Evolutionary conservation across 2,888 invertebrate genomes (phyloP), one percentile per base, ranked within the genome.

Genomic region (Hylaea fasciaria): DNA sequence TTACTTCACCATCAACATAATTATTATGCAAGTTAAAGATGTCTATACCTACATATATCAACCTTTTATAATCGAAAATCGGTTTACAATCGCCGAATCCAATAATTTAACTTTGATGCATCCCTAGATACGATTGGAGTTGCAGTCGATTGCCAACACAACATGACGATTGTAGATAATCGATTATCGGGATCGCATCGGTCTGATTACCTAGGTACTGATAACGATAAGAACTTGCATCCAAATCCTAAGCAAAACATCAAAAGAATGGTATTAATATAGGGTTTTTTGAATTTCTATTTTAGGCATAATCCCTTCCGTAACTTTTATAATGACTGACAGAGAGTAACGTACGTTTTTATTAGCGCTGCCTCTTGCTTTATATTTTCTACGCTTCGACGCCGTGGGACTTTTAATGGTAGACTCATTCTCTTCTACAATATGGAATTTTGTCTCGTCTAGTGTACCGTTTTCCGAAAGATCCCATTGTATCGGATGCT

Each of bases 401-500:
- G 80, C 68, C 51, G 75, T 55, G 11, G 76, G 60, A 3, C 78
- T 35, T 28, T 66, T 57, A 12, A 35, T 48, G 35, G 43, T 11
- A 17, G 46, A 13, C 32, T 32, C 57, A 16, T 39, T 29, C 0
- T 52, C 49, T 29, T 83, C 82, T 13, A 80, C 83, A 45, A 78
- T 67, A 35, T 74, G 73, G 50, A 83, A 77, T 54, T 74, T 73
- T 0, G 84, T 62, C 11, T 87, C 86, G 28, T 89, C 86, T 59
- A 88, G 74, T 29, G 76, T 82, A 41, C 86, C 87, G 70, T 80
- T 89, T 65, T 88, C 85, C 41, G 85, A 74, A 39, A 92, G 73
- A 63, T 91, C 91, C 92, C 92, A 92, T 66, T 92, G 91, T 62
- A 92, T 81, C 0, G 91, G 91, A 74, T 92, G 92, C 72, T 89